A percentile compares a stretch with the other conserved stretches of the same genome.
phyloP scores from a whole-genome alignment of 2,888 invertebrate genomes.

The Encarsia formosa region DNA sequence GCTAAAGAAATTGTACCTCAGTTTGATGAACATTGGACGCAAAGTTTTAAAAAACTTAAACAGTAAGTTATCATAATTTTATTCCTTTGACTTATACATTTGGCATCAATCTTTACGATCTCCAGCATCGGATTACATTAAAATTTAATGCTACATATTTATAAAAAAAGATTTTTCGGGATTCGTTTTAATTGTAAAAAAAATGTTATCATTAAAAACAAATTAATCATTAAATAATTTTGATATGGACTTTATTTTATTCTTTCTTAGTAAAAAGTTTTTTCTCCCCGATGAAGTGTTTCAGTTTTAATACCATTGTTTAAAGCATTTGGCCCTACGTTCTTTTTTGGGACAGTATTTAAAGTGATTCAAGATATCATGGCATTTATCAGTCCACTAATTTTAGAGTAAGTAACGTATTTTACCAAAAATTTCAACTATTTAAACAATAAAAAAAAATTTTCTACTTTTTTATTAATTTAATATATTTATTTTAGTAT shows the following conservation, averaged over 20 bases:
- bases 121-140: too few relatives aligned
- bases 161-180: constrained; percentile 30
- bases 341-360: constrained; percentile 75
- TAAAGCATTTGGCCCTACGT: constrained; percentile 82
- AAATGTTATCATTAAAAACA: constrained; percentile 53
- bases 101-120: too few relatives aligned
- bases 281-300: constrained; percentile 69
- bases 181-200: constrained; percentile 37
- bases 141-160: too few relatives aligned
- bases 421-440: not conserved
- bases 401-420: constrained; percentile 72
- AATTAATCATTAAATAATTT: constrained; percentile 71
- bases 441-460: not conserved
- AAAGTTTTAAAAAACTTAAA: constrained; percentile 62
- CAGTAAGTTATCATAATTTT: constrained; percentile 55
- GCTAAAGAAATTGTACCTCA: constrained; percentile 74
- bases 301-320: constrained; percentile 81
- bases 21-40: constrained; percentile 81
- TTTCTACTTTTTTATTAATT: constrained; percentile 5
- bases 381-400: constrained; percentile 85
- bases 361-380: constrained; percentile 80
- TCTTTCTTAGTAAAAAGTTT: too few relatives aligned
- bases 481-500: constrained; percentile 54
- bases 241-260: constrained; percentile 66
- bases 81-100: too few relatives aligned